phyloP scores from a whole-genome alignment of 2,888 invertebrate species.

The Erebia epiphron region DNA sequence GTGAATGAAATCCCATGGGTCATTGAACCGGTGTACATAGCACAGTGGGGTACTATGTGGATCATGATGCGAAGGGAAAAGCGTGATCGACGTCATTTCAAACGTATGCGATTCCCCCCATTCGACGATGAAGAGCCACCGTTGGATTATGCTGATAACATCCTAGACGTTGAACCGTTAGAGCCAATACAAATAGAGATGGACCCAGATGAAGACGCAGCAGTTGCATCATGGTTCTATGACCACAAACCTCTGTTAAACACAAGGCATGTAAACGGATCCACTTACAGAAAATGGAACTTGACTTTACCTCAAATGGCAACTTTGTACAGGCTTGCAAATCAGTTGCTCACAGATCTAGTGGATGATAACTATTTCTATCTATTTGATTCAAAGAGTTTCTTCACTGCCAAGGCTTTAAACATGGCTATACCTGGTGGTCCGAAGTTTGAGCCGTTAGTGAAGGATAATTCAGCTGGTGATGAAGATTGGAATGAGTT shows the following conservation, averaged over 20 bases:
- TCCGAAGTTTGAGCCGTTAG: slow-evolving; percentile 99
- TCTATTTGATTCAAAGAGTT: slow-evolving; percentile 99
- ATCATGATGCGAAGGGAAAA: slow-evolving; percentile 99
- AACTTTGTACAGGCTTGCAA: slow-evolving; percentile 97
- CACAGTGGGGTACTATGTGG: slow-evolving; percentile 99
- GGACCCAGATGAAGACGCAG: slow-evolving; percentile 96
- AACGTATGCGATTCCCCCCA: slow-evolving; percentile 99
- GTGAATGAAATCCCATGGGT: slow-evolving; percentile 99
- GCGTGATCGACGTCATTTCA: slow-evolving; percentile 98
- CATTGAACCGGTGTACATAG: slow-evolving; percentile 99
- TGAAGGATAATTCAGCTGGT: slow-evolving; percentile 98
- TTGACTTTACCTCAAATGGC: slow-evolving; percentile 98
- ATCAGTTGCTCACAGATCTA: slow-evolving; percentile 98
- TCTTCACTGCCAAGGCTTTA: slow-evolving; percentile 99
- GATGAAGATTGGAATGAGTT: slow-evolving; percentile 99
- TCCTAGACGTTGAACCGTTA: slow-evolving; percentile 98
- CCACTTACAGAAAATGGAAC: slow-evolving; percentile 98
- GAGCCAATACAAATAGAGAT: slow-evolving; percentile 99
- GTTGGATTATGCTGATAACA: slow-evolving; percentile 99
- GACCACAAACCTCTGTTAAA: slow-evolving; percentile 98
- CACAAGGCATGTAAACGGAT: slow-evolving; percentile 96
- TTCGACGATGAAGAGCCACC: slow-evolving; percentile 99
- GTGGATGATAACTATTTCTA: slow-evolving; percentile 99
- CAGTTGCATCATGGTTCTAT: slow-evolving; percentile 98
- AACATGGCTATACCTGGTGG: slow-evolving; percentile 99